A percentile compares a stretch with the other conserved stretches of the same genome.
Evolutionary conservation across 2,797 vertebrate species (phyloP).

Genomic region (Benthosema pterotum): DNA sequence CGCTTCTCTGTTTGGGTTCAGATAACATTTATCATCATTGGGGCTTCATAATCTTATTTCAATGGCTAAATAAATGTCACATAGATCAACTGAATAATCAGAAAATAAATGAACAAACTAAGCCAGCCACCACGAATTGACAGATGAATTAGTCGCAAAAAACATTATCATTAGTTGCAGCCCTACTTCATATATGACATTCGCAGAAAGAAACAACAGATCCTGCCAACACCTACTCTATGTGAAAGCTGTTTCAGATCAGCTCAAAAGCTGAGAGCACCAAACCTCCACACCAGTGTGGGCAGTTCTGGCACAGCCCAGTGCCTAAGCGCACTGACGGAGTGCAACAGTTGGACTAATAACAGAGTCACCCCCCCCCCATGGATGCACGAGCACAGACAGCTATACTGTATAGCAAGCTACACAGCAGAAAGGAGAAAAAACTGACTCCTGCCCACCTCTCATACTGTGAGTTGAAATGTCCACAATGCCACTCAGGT

Average conservation of each 20-base stretch:
- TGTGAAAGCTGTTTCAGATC: constrained; percentile 77
- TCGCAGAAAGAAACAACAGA: constrained; percentile 77
- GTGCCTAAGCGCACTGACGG: constrained; percentile 76
- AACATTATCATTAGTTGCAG: too few relatives aligned
- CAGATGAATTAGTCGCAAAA: too few relatives aligned
- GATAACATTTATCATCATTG: too few relatives aligned
- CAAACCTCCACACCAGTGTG: constrained; percentile 81
- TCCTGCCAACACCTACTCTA: constrained; percentile 80
- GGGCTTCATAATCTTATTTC: too few relatives aligned
- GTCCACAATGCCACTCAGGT: constrained; percentile 80
- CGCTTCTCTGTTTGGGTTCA: too few relatives aligned
- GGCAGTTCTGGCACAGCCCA: constrained; percentile 76
- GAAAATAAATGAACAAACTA: too few relatives aligned
- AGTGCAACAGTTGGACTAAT: constrained; percentile 81
- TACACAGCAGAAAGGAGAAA: constrained; percentile 63
- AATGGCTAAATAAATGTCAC: too few relatives aligned
- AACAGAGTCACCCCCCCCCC: too few relatives aligned
- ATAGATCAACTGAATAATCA: too few relatives aligned
- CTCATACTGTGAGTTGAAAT: constrained; percentile 68
- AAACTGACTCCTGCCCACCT: constrained; percentile 80
- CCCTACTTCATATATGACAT: constrained; percentile 72
- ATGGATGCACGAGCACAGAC: constrained; percentile 43
- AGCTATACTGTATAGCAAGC: constrained; percentile 43
- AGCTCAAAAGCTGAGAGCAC: constrained; percentile 75
- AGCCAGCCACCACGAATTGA: too few relatives aligned